These are phyloP conservation scores for Mastomys coucha DNA, from an alignment of 2,113 vertebrate species.

Conservation along the genomic window DNA sequence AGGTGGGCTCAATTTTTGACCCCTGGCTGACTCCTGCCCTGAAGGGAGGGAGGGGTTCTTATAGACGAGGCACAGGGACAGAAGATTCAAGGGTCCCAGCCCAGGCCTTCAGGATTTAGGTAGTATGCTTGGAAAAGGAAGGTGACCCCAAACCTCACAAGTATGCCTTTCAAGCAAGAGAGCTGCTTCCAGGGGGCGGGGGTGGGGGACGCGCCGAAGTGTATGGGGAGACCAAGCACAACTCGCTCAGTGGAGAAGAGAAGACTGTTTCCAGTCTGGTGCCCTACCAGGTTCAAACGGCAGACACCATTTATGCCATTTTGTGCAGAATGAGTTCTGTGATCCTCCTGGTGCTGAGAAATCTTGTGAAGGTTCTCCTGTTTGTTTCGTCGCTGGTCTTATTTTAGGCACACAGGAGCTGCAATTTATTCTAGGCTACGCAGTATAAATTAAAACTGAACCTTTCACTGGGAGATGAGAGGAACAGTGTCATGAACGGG, in stretches of 20 bases:
- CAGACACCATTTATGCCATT: not conserved
- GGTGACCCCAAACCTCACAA: too few species aligned
- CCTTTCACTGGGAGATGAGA: not conserved
- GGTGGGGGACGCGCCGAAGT: not conserved
- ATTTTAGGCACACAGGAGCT: not conserved
- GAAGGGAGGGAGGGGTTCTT: accelerated
- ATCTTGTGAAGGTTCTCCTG: too few species aligned
- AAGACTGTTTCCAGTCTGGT: not conserved
- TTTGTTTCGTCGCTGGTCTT: not conserved
- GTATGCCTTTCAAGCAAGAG: not conserved
- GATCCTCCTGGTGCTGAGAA: not conserved
- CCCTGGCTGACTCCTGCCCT: accelerated
- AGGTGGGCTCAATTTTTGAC: not conserved
- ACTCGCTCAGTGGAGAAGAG: not conserved
- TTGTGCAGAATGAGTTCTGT: not conserved
- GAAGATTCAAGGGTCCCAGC: not conserved
- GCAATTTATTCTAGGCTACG: not conserved
- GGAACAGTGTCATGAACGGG: not conserved
- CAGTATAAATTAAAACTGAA: not conserved
- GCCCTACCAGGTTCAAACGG: not conserved
- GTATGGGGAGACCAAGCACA: too few species aligned
- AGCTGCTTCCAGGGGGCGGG: not conserved
- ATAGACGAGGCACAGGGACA: not conserved
- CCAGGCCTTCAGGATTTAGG: not conserved
- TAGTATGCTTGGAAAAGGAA: not conserved